Evolutionary conservation across 2,113 vertebrate species (phyloP), one percentile per base, ranked within the genome.

Genomic region (Echinops telfairi): DNA sequence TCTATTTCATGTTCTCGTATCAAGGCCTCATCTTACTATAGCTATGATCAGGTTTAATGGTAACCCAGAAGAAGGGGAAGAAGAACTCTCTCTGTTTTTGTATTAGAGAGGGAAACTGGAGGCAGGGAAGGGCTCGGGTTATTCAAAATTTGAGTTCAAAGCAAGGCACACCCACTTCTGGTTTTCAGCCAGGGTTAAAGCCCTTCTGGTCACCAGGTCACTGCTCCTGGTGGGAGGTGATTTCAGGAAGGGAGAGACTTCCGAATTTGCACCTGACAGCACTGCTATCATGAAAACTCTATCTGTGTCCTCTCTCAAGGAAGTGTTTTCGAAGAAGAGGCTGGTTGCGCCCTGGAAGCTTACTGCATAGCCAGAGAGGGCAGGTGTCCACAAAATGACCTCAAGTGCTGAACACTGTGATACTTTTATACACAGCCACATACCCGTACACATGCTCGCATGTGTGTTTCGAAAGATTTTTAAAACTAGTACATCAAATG

Each of bases 111-210:
- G 23, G 68, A 90, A 83, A 53, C 22, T 8, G 66, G 43, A 93
- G 36, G 23, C 73, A 79, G 43, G 83, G 87, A 62, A 62, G 58
- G 16, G 71, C 87, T 62, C 60, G 58, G 23, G 9, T 70, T 29
- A 70, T 43, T 93, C 38, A 73, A 31, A 88, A 77, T 90, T 15
- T 92, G 78, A 77, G 29, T n/a, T 38, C 70, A 29, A 83, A 92
- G 27, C 40, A 66, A 82, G 23, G 36, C 38, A 76, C 75, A 64
- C 40, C 58, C 27, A 53, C 57, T 27, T 83, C 22, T 43, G 16
- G 57, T 20, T 68, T 64, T 91, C n/a, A 64, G 47, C 76, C 62
- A 17, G 33, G 15, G 22, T n/a, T 80, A 81, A 66, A n/a, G 23
- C 33, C 33, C 36, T 53, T 95, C 78, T 83, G n/a, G 43, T 57